phyloP scores from a whole-genome alignment of 2,888 invertebrate species.

The Euzophera pinguis region DNA sequence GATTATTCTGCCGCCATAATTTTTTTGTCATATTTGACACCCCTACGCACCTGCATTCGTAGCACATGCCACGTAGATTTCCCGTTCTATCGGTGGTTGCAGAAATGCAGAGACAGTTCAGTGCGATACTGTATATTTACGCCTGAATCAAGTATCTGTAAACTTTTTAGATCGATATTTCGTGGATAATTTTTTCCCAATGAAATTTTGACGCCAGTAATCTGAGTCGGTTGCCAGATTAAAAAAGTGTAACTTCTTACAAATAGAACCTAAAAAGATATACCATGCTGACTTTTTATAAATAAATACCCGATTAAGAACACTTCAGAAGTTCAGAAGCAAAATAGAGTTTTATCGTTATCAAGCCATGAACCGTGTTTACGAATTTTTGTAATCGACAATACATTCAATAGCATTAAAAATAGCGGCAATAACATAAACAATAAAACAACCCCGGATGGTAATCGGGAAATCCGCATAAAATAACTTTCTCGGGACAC shows the following conservation, averaged over 20 bases:
- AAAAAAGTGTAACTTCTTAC: too few species aligned
- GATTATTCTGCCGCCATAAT: too few species aligned
- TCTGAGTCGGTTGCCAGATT: too few species aligned
- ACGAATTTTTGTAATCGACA: background rate
- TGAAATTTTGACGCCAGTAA: too few species aligned
- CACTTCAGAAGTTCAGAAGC: too few species aligned
- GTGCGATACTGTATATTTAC: background rate
- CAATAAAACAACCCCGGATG: slow-evolving; percentile 5
- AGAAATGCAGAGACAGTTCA: background rate
- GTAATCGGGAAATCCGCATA: slow-evolving; percentile 9
- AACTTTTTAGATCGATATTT: background rate
- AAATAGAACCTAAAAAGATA: too few species aligned
- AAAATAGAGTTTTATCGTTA: too few species aligned
- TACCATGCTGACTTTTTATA: too few species aligned
- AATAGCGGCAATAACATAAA: background rate
- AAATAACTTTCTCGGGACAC: slow-evolving; percentile 34
- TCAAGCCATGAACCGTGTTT: too few species aligned
- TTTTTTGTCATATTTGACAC: too few species aligned
- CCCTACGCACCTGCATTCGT: slow-evolving; percentile 1
- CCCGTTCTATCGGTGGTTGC: background rate
- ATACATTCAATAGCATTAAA: background rate
- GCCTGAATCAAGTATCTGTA: background rate
- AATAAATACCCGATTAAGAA: too few species aligned
- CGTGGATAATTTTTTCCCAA: too few species aligned
- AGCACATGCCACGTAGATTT: background rate